phyloP scores from a whole-genome alignment of 2,888 invertebrate species.

The Campoletis raptor region DNA sequence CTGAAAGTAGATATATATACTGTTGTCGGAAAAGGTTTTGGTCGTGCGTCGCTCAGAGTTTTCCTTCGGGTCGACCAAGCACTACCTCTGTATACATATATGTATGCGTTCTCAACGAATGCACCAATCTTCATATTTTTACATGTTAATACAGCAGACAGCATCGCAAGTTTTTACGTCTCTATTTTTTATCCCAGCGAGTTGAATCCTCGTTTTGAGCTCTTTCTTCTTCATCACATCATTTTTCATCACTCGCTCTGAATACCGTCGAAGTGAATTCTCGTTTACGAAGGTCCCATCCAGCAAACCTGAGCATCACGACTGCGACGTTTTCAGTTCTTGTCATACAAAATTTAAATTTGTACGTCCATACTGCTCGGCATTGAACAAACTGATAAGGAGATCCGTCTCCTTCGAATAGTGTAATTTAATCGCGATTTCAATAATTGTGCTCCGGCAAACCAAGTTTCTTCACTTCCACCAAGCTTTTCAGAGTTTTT shows the following conservation, averaged over 20 bases:
- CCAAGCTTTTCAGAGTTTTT: background rate
- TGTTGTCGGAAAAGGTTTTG: slow-evolving; percentile 36
- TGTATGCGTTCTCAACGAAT: slow-evolving; percentile 51
- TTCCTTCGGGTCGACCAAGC: slow-evolving; percentile 40
- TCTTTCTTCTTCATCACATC: slow-evolving; percentile 29
- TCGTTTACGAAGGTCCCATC: slow-evolving; percentile 1
- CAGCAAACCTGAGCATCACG: background rate
- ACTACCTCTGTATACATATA: slow-evolving; percentile 17
- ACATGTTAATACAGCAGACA: slow-evolving; percentile 66
- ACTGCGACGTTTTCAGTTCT: slow-evolving; percentile 6
- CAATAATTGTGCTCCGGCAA: background rate
- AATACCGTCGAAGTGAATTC: slow-evolving; percentile 50
- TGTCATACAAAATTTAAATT: slow-evolving; percentile 48
- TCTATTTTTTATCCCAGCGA: slow-evolving; percentile 13
- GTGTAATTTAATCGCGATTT: slow-evolving; percentile 29
- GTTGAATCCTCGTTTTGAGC: slow-evolving; percentile 44
- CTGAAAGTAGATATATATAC: slow-evolving; percentile 51
- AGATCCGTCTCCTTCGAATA: background rate
- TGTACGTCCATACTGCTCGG: slow-evolving; percentile 9
- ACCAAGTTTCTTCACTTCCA: slow-evolving; percentile 7
- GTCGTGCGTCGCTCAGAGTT: slow-evolving; percentile 50
- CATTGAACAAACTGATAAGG: slow-evolving; percentile 19
- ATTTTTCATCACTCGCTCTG: slow-evolving; percentile 43
- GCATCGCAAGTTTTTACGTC: slow-evolving; percentile 28
- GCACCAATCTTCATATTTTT: slow-evolving; percentile 73